Base-by-base conservation (phyloP, 2,797 vertebrate species). In the Enteromius thamalakanensis region DNA sequence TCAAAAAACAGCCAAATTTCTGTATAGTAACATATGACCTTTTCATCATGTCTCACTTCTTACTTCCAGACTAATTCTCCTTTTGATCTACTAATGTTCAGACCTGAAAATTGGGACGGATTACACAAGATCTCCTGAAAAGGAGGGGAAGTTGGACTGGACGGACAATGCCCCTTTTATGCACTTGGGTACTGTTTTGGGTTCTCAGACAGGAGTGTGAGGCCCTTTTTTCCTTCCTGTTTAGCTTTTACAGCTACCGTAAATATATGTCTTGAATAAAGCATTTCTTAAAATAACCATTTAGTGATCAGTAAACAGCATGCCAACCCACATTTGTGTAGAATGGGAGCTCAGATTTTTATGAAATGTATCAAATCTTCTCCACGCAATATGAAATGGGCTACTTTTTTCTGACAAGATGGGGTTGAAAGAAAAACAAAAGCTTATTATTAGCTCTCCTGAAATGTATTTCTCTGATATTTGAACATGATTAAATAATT, bases 231-330 rank as follows among this genome's bases (percentile, higher is more conserved):
- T 67, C 49, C 37, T 76, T 85, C 76, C 17, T 53, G 17, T 53
- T 79, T 15, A 29, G n/a, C 14, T 26, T 65, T 81, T 64, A 75
- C 79, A 86, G 85, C 72, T 42, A 85, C 69, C 0, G 42, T 84
- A 85, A 86, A 87, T 80, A 85, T 80, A 64, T 76, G 58, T 32
- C 88, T 83, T 80, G 72, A 89, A 87, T 83, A 87, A 82, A 88
- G 83, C 34, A 23, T 15, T 67, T 70, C 83, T 81, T 70, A 87
- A 88, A 89, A 84, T 87, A 90, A 55, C 34, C 42, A 64, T 11
- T 51, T 10, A 51, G 51, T 37, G 72, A 87, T 64, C 81, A 79
- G 80, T 82, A 86, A 90, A 86, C 84, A 85, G 82, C 77, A 78
- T 82, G 82, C 47, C 75, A 60, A 86, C 80, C 83, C 29, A 12